These are phyloP conservation scores for Eucidaris tribuloides DNA, from an alignment of 35 echinoderm and acorn worm species.

Conservation along the genomic window DNA sequence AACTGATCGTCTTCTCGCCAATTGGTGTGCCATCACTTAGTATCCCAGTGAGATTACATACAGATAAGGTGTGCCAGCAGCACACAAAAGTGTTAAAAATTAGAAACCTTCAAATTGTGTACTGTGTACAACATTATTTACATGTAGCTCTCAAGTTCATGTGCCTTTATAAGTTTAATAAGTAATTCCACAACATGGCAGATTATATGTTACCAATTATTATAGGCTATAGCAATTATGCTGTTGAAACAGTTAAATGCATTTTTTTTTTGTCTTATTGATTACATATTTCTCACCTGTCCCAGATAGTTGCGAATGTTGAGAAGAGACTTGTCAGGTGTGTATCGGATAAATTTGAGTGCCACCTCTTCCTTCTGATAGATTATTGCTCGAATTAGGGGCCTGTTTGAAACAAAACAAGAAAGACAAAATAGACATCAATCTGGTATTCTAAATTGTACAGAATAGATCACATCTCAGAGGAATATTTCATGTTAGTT, in stretches of 20 bases:
- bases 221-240: neutral
- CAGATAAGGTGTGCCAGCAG: too few species aligned
- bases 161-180: neutral
- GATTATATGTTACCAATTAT: neutral
- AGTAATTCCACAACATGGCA: neutral
- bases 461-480: neutral
- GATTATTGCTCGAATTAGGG: slow-evolving; percentile 66
- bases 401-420: slow-evolving; percentile 36
- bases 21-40: too few species aligned
- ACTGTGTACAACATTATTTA: neutral
- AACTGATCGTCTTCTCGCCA: too few species aligned
- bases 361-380: slow-evolving; percentile 42
- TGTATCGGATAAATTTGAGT: slow-evolving; percentile 42
- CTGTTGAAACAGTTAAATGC: neutral
- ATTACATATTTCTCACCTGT: slow-evolving; percentile 51
- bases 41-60: too few species aligned
- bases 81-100: neutral
- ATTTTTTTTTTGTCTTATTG: neutral
- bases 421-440: neutral
- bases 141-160: neutral
- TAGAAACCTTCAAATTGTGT: neutral
- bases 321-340: neutral
- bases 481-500: neutral
- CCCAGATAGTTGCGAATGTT: slow-evolving; percentile 51
- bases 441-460: neutral